Evolutionary conservation across 1,140 invertebrate species (phyloP).

Genomic region (Drosophila simulans): DNA sequence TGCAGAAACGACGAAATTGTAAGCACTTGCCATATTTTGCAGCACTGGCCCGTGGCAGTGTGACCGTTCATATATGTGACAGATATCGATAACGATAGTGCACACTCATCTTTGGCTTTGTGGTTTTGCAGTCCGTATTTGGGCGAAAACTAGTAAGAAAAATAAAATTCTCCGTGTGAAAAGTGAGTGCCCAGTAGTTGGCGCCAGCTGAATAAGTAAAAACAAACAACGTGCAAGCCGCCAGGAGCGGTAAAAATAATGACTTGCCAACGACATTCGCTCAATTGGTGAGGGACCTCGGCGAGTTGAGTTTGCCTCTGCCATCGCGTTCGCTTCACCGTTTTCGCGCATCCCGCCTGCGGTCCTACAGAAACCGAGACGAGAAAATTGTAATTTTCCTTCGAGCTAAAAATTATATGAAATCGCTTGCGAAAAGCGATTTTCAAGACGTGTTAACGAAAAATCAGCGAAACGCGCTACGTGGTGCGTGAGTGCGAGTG

Average conservation of each 20-base stretch:
- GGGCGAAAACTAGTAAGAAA: constrained; percentile 18
- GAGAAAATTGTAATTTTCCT: constrained; percentile 46
- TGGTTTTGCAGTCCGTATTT: constrained; percentile 18
- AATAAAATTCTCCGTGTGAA: constrained; percentile 10
- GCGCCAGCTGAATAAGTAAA: constrained; percentile 2
- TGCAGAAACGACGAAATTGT: background rate
- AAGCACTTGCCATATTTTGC: background rate
- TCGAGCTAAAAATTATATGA: constrained; percentile 33
- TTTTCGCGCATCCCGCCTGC: constrained; percentile 33
- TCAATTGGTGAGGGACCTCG: constrained; percentile 19
- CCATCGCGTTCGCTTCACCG: constrained; percentile 25
- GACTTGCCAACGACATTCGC: constrained; percentile 10
- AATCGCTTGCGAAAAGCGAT: constrained; percentile 3
- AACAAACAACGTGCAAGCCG: background rate
- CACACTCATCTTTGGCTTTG: constrained; percentile 13
- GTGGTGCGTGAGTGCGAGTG: constrained; percentile 33
- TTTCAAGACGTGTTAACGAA: constrained; percentile 10
- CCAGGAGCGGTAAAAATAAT: constrained; percentile 9
- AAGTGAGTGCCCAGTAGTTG: background rate
- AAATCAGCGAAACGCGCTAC: constrained; percentile 24
- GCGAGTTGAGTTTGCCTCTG: constrained; percentile 41
- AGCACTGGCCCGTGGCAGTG: background rate
- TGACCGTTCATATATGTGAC: background rate
- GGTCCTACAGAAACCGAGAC: constrained; percentile 43
- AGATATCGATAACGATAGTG: constrained; percentile 24